Base-by-base conservation (phyloP, 2,797 vertebrate species). In the Dendrocincla tyrannina region DNA sequence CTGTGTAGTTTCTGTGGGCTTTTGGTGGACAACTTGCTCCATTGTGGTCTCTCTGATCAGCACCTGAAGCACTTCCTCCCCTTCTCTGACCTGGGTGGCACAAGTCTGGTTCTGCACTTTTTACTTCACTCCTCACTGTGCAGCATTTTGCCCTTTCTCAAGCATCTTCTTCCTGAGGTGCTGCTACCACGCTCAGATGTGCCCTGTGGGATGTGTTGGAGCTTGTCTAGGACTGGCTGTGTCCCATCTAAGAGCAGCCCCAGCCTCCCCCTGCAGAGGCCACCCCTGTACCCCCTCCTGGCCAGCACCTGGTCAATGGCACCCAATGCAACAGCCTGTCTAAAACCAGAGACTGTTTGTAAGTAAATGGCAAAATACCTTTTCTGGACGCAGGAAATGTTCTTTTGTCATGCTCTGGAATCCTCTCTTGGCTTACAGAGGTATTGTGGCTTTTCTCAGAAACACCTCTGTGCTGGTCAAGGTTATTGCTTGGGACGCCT, bases 131-230 rank as follows among this genome's bases (percentile, higher is more conserved):
- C 16, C 35, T 83, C 33, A 2, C 18, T 60, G 17, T 24, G 19
- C 13, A 23, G 9, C 0, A 0, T 75, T 78, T 78, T 88, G 17
- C 15, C 10, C 8, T 41, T 72, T 75, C 35, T 55, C 13, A 24
- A 3, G 4, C 27, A 4, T 4, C 1, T 24, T 76, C 18, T 66
- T 28, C 19, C 41, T 2, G 25, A 22, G 28, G 27, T 4, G 5
- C 47, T 6, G 1, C n/a, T 2, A 0, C 17, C 0, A 0, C 73
- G 53, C 9, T 35, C 16, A 74, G 60, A 63, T 0, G 0, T 30
- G 37, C 47, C 32, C 32, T 30, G 16, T 0, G 3, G 17, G 25
- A 3, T 20, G 2, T 49, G 24, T 24, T 24, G 62, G 56, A 69
- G 14, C 27, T 49, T 49, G 14, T 35, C 14, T 63, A 76, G 44